A percentile compares a stretch with the other conserved stretches of the same genome.
These are phyloP conservation scores for Hephaestus fuliginosus DNA, from an alignment of 2,797 vertebrate species.

Conservation along the genomic window DNA sequence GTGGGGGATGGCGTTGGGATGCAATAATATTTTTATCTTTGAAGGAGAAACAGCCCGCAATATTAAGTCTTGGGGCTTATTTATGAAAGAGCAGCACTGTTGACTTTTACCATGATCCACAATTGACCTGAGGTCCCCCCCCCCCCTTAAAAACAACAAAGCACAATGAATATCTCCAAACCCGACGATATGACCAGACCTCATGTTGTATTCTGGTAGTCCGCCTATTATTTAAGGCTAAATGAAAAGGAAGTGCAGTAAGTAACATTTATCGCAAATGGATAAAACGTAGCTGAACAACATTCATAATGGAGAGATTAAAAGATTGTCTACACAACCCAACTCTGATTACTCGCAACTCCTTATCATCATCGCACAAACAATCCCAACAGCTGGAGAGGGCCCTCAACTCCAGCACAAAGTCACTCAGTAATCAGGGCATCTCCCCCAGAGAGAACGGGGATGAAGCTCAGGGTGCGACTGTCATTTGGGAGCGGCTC, in stretches of 20 bases:
- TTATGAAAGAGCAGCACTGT: slow-evolving; percentile 62
- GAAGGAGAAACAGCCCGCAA: slow-evolving; percentile 58
- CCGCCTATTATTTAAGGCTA: slow-evolving; percentile 5
- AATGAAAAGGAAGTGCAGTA: slow-evolving; percentile 41
- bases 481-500: slow-evolving; percentile 70
- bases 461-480: slow-evolving; percentile 55
- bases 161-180: slow-evolving; percentile 37
- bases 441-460: slow-evolving; percentile 80
- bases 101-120: slow-evolving; percentile 61
- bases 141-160: slow-evolving; percentile 50
- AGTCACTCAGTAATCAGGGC: slow-evolving; percentile 86
- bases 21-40: slow-evolving; percentile 72
- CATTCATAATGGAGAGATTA: slow-evolving; percentile 69
- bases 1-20: slow-evolving; percentile 52
- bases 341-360: slow-evolving; percentile 78
- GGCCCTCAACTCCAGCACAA: slow-evolving; percentile 74
- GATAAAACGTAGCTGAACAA: slow-evolving; percentile 62
- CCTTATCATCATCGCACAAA: slow-evolving; percentile 80
- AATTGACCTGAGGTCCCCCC: slow-evolving; percentile 43
- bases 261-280: slow-evolving; percentile 51
- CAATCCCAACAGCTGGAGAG: slow-evolving; percentile 82
- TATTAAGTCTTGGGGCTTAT: slow-evolving; percentile 69
- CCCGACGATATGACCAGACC: slow-evolving; percentile 22
- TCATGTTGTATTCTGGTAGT: slow-evolving; percentile 13
- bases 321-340: slow-evolving; percentile 69